phyloP scores from a whole-genome alignment of 2,888 invertebrate genomes.

The Chymomyza procnemis region DNA sequence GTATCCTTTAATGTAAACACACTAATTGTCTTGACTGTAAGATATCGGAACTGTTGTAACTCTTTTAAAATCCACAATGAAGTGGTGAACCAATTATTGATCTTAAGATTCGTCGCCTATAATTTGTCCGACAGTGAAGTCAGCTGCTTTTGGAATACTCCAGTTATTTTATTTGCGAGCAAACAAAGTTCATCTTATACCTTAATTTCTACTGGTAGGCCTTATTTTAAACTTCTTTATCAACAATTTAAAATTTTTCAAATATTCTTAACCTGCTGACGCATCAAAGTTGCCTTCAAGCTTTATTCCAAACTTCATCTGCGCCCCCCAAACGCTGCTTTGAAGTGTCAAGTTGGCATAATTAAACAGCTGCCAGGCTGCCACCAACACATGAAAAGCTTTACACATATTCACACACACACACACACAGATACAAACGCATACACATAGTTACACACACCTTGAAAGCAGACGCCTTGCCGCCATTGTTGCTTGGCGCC shows the following conservation, averaged over 20 bases:
- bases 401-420: conserved; percentile 13
- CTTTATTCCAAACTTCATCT: not conserved
- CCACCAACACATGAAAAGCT: conserved; percentile 11
- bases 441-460: conserved; percentile 51
- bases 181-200: too few relatives aligned
- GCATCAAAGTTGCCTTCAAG: not conserved
- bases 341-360: conserved; percentile 76
- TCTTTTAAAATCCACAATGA: too few relatives aligned
- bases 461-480: conserved; percentile 44
- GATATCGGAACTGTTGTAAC: too few relatives aligned
- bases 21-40: too few relatives aligned
- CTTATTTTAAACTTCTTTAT: not conserved
- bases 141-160: too few relatives aligned
- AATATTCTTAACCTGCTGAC: too few relatives aligned
- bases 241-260: not conserved
- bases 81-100: too few relatives aligned
- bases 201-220: too few relatives aligned
- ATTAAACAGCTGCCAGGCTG: conserved; percentile 59
- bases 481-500: conserved; percentile 28
- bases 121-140: too few relatives aligned
- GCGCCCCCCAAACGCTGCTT: conserved; percentile 51
- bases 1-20: too few relatives aligned
- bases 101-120: too few relatives aligned
- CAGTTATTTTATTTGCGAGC: too few relatives aligned
- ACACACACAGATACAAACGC: conserved; percentile 21